A percentile compares a stretch with the other conserved stretches of the same genome.
These are phyloP conservation scores for Troilus luridus DNA, from an alignment of 2,888 invertebrate genomes.

Conservation along the genomic window DNA sequence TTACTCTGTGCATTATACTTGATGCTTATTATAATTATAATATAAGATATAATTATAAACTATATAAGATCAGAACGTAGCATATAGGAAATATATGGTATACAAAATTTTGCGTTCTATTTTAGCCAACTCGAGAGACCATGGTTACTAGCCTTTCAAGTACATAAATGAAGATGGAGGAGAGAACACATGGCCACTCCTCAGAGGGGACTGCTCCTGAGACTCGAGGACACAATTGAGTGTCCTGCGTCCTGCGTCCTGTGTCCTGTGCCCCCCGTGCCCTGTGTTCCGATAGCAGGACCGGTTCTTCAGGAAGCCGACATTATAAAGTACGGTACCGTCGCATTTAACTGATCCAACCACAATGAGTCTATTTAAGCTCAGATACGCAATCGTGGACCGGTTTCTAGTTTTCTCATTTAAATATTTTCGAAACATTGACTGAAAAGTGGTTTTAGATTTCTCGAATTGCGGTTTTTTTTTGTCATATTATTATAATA, in stretches of 20 bases:
- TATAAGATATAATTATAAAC: no score
- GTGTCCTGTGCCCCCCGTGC: no score
- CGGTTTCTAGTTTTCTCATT: not conserved
- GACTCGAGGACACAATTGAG: not conserved
- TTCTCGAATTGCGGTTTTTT: no score
- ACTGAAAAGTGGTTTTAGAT: no score
- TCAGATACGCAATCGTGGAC: not conserved
- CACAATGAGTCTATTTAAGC: slow-evolving; percentile 5
- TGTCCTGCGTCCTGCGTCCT: not conserved
- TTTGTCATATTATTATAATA: no score
- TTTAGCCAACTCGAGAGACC: no score
- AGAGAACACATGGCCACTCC: not conserved
- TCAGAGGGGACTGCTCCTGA: not conserved
- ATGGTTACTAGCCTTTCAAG: not conserved
- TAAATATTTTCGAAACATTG: not conserved
- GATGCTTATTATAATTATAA: no score
- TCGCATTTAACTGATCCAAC: not conserved
- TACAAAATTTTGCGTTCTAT: no score
- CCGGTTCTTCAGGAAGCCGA: not conserved
- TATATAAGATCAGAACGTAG: no score
- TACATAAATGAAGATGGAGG: not conserved
- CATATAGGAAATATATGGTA: no score
- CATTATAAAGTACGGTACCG: not conserved
- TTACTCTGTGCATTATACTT: no score
- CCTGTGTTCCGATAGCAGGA: not conserved